Conservation (phyloP, 2,797 vertebrate genomes). For the Hapalemur alaotrensis region DNA sequence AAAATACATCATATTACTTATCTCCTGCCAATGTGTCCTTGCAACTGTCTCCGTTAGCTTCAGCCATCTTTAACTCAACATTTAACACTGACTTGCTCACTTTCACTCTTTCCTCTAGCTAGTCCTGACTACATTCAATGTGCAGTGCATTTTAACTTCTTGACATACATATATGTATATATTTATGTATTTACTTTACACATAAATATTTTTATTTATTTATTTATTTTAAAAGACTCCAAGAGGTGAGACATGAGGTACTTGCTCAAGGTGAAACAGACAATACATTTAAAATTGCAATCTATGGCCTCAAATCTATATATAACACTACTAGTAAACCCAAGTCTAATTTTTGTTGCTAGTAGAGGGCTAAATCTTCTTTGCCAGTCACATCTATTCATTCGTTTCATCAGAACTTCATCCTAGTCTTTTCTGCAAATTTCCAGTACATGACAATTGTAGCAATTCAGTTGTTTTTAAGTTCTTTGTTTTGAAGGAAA, state of each 20-base stretch:
- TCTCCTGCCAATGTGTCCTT: neutral
- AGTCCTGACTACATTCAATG: neutral
- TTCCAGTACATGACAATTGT: neutral
- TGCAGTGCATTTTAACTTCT: neutral
- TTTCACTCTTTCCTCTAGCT: neutral
- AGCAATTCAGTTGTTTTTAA: neutral
- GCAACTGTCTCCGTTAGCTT: neutral
- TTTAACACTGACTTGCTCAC: neutral
- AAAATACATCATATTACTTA: neutral
- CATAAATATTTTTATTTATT: neutral
- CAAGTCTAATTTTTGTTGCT: neutral
- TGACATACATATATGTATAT: neutral
- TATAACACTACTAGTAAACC: neutral
- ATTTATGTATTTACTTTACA: neutral
- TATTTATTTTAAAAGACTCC: neutral
- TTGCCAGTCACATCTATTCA: neutral
- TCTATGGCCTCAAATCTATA: neutral
- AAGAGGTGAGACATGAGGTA: neutral
- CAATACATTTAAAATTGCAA: neutral
- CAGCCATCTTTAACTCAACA: neutral
- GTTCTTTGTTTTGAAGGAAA: neutral
- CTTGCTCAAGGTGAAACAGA: neutral
- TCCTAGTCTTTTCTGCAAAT: neutral
- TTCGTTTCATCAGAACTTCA: neutral
- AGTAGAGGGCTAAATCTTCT: neutral